Evolutionary conservation across 2,888 invertebrate genomes (phyloP).

Genomic region (Siphonodentalium dalli): DNA sequence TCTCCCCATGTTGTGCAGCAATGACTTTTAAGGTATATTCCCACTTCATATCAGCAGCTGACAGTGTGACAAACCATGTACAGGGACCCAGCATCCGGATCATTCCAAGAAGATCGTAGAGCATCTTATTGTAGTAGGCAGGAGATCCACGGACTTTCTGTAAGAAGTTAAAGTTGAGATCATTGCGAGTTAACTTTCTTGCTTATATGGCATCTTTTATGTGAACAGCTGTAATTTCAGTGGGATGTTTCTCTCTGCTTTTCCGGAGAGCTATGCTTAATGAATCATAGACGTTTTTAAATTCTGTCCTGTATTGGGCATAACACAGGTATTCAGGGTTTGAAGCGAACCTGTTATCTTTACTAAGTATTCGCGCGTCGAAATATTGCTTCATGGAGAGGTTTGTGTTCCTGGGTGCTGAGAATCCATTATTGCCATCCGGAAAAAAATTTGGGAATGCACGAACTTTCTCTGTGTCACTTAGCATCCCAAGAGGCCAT

Average conservation of each 20-base stretch:
- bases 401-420: neutral
- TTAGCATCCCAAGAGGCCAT: constrained; percentile 5
- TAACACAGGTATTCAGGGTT: constrained; percentile 15
- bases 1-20: too few relatives aligned
- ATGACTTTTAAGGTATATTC: too few relatives aligned
- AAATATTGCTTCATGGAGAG: constrained; percentile 2
- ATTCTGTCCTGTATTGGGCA: constrained; percentile 4
- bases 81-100: too few relatives aligned
- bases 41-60: too few relatives aligned
- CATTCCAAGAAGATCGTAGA: too few relatives aligned
- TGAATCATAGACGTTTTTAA: neutral
- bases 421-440: constrained; percentile 9
- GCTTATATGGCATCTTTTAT: too few relatives aligned
- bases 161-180: too few relatives aligned
- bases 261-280: constrained; percentile 7
- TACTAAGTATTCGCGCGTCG: constrained; percentile 5
- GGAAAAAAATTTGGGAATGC: constrained; percentile 14
- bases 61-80: too few relatives aligned
- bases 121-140: too few relatives aligned
- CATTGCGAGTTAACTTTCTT: too few relatives aligned
- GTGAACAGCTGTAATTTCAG: neutral
- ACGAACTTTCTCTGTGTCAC: constrained; percentile 5
- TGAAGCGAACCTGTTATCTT: constrained; percentile 11
- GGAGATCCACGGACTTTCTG: too few relatives aligned
- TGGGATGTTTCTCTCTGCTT: neutral